phyloP scores from a whole-genome alignment of 2,888 invertebrate species.

The Mamestra brassicae region DNA sequence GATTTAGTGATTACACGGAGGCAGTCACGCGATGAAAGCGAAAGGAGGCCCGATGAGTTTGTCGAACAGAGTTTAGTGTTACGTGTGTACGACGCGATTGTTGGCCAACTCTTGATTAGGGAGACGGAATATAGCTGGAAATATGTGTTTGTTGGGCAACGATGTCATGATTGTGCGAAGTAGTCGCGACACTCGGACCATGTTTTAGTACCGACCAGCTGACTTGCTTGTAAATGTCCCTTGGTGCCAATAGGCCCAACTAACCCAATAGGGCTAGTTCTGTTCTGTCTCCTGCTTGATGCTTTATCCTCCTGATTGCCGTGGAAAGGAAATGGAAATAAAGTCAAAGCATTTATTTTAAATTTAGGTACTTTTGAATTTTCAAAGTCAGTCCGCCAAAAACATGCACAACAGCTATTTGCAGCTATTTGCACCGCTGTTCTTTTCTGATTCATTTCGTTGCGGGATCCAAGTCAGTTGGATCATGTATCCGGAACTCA shows the following conservation, averaged over 20 bases:
- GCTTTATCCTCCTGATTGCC: too few species aligned
- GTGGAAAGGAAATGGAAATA: too few species aligned
- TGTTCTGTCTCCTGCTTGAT: too few species aligned
- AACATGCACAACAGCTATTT: too few species aligned
- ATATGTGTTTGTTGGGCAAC: not conserved
- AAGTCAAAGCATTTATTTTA: too few species aligned
- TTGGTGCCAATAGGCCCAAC: too few species aligned
- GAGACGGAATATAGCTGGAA: not conserved
- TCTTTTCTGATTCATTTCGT: too few species aligned
- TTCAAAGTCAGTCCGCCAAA: too few species aligned
- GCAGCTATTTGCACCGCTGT: too few species aligned
- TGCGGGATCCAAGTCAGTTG: not conserved
- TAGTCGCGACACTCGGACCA: not conserved
- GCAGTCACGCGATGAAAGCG: conserved; percentile 69
- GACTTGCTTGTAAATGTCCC: not conserved
- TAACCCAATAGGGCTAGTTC: too few species aligned
- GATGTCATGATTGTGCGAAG: not conserved
- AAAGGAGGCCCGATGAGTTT: conserved; percentile 35
- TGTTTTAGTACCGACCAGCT: not conserved
- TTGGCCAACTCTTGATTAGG: conserved; percentile 50
- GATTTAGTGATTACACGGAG: conserved; percentile 73
- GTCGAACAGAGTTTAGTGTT: conserved; percentile 32
- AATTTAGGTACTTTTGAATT: too few species aligned
- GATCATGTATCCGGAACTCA: too few species aligned
- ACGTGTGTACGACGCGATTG: conserved; percentile 9